Conservation (phyloP, 2,888 invertebrate genomes). For the Aphodius granarius region DNA sequence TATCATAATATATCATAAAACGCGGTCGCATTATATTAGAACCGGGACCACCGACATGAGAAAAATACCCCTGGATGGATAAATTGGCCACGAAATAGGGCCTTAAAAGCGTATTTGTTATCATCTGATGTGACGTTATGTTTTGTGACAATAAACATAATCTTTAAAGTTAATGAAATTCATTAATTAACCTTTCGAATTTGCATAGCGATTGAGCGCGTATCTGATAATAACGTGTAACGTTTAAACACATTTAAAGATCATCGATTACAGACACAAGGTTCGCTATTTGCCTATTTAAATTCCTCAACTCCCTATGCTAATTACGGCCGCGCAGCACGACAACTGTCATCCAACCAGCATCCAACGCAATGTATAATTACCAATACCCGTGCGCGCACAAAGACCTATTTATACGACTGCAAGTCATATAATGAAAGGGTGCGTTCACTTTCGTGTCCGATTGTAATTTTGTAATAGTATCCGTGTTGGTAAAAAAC, state of each 20-base stretch:
- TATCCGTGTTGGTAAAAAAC: neutral
- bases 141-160: too few relatives aligned
- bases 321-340: neutral
- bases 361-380: neutral
- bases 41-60: neutral
- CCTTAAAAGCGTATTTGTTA: too few relatives aligned
- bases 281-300: neutral
- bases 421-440: constrained; percentile 9
- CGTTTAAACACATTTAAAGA: neutral
- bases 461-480: neutral
- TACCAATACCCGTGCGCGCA: neutral
- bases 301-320: neutral
- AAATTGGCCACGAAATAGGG: neutral
- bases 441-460: constrained; percentile 4
- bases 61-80: neutral
- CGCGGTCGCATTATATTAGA: neutral
- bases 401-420: neutral
- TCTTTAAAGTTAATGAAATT: too few relatives aligned
- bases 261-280: neutral
- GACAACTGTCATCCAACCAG: neutral
- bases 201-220: neutral
- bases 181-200: neutral
- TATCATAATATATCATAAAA: neutral
- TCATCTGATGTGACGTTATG: too few relatives aligned
- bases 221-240: neutral